Percentiles rank a stretch among this genome's conserved stretches.
phyloP scores from a whole-genome alignment of 1,140 invertebrate genomes.

The Mercenaria mercenaria region DNA sequence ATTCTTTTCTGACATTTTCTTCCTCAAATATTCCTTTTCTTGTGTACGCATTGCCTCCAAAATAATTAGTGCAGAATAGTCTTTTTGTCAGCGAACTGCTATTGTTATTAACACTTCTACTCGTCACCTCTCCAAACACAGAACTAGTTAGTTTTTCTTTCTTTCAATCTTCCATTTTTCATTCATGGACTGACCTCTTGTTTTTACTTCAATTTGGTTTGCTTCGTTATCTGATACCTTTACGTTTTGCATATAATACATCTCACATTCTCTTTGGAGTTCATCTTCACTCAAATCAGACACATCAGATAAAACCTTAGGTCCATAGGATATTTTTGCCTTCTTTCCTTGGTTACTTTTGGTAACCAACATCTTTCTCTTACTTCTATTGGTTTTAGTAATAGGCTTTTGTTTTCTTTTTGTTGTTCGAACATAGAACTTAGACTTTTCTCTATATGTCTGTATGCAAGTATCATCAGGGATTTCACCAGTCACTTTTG shows the following conservation, averaged over 20 bases:
- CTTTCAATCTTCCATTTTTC: slow-evolving; percentile 19
- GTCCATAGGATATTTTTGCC: slow-evolving; percentile 7
- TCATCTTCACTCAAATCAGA: slow-evolving; percentile 18
- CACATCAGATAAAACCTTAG: slow-evolving; percentile 4
- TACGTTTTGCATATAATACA: slow-evolving; percentile 8
- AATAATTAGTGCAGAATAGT: slow-evolving; percentile 4
- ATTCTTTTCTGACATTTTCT: slow-evolving; percentile 36
- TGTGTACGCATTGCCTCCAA: slow-evolving; percentile 7
- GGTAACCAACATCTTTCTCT: slow-evolving; percentile 2
- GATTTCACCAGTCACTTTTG: not conserved
- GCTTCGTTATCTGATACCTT: not conserved
- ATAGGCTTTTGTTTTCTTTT: slow-evolving; percentile 3
- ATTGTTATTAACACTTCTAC: slow-evolving; percentile 23
- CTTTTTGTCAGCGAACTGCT: not conserved
- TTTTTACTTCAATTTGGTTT: not conserved
- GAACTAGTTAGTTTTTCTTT: slow-evolving; percentile 26
- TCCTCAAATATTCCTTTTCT: not conserved
- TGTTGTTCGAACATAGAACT: not conserved
- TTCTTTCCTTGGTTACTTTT: slow-evolving; percentile 3
- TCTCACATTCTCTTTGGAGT: not conserved
- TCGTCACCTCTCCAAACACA: slow-evolving; percentile 13
- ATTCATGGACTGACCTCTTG: slow-evolving; percentile 8
- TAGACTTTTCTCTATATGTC: not conserved
- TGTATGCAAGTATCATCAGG: slow-evolving; percentile 27
- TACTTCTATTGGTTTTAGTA: not conserved